A percentile compares a stretch with the other conserved stretches of the same genome.
Conservation (phyloP, 1,140 invertebrate genomes). For the Eupristina koningsbergeri region DNA sequence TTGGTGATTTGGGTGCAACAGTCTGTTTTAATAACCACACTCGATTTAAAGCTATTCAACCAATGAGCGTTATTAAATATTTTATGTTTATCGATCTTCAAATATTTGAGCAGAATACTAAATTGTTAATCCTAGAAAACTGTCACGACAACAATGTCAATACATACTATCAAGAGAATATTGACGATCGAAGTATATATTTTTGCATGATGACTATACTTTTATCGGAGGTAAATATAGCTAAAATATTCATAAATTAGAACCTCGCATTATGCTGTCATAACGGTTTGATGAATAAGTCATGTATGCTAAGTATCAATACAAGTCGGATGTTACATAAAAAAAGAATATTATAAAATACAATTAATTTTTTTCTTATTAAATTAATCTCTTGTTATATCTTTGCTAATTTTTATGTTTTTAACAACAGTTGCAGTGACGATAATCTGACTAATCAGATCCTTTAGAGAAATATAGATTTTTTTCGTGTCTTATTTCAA, state of each 20-base stretch:
- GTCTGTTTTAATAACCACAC: neutral
- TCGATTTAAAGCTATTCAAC: neutral
- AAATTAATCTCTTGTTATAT: neutral
- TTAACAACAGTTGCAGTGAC: neutral
- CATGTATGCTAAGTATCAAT: slow-evolving; percentile 19
- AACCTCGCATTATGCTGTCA: neutral
- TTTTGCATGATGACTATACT: neutral
- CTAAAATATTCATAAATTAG: slow-evolving; percentile 32
- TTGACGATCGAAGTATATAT: neutral
- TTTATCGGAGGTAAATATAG: neutral
- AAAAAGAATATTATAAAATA: neutral
- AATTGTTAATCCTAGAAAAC: neutral
- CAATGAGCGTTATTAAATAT: neutral
- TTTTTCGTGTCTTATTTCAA: neutral
- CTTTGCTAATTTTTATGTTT: neutral
- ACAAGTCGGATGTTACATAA: neutral
- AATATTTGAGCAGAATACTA: neutral
- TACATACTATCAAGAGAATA: neutral
- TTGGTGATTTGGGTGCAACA: neutral
- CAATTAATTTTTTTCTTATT: neutral
- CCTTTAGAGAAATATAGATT: neutral
- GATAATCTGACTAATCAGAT: neutral
- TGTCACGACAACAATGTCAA: neutral
- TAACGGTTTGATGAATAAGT: slow-evolving; percentile 9
- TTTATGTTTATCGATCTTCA: neutral